These are phyloP conservation scores for Drosophila arizonae DNA, from an alignment of 1,140 invertebrate genomes.

Conservation along the genomic window DNA sequence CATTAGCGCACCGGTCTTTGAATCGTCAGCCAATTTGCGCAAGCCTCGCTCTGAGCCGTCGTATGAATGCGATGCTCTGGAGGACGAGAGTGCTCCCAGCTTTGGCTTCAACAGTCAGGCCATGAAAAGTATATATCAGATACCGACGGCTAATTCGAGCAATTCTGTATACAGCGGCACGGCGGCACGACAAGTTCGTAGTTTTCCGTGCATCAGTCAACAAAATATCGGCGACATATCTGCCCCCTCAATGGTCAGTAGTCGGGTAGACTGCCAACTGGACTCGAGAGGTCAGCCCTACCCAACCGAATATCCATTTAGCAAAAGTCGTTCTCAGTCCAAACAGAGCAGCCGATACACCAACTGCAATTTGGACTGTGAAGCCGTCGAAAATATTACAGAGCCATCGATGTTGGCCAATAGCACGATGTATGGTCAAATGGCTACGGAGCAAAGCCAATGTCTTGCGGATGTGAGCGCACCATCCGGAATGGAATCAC, in stretches of 20 bases:
- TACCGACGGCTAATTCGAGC: conserved; percentile 7
- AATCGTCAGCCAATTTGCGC: background rate
- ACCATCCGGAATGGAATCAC: background rate
- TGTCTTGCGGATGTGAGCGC: background rate
- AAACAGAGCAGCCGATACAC: background rate
- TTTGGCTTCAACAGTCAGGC: background rate
- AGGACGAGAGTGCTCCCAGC: conserved; percentile 25
- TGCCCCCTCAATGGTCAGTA: conserved; percentile 17
- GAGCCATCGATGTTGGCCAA: conserved; percentile 5
- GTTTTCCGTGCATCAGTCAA: conserved; percentile 28
- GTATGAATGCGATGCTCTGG: conserved; percentile 14
- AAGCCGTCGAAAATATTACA: background rate
- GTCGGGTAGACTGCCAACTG: background rate
- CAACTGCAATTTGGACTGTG: background rate
- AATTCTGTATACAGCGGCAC: background rate
- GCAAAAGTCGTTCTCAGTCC: background rate
- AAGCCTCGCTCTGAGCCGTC: conserved; percentile 1
- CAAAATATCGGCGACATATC: conserved; percentile 31
- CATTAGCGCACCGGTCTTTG: background rate
- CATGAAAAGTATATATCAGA: background rate
- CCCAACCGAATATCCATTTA: conserved; percentile 18
- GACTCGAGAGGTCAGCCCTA: conserved; percentile 5
- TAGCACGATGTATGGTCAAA: background rate
- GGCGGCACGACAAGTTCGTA: background rate
- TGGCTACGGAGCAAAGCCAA: background rate